A percentile compares a stretch with the other conserved stretches of the same genome.
Conservation (phyloP, 2,113 vertebrate genomes). For the Accipiter virgatus region DNA sequence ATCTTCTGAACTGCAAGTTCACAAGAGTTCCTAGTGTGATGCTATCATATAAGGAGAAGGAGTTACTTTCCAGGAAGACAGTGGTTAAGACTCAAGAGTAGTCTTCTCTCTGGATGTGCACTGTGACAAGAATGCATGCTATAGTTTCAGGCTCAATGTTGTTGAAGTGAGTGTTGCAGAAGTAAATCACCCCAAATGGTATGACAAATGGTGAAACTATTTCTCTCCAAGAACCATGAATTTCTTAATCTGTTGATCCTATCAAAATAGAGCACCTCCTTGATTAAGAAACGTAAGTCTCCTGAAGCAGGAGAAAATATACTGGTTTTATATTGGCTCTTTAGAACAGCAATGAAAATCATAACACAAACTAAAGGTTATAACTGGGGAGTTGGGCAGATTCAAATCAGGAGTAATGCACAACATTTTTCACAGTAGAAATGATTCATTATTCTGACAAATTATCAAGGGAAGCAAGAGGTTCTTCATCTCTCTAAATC, state of each 20-base stretch:
- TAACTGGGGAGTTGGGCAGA: neutral
- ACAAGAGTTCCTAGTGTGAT: neutral
- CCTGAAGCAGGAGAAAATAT: neutral
- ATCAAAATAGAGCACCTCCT: neutral
- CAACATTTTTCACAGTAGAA: constrained; percentile 25
- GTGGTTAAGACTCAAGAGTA: neutral
- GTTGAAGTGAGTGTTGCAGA: neutral
- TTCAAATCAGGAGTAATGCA: neutral
- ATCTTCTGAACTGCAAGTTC: neutral
- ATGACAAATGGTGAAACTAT: neutral
- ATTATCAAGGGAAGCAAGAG: constrained; percentile 22
- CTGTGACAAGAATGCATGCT: neutral
- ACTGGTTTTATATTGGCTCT: neutral
- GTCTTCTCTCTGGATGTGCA: neutral
- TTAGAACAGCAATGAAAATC: neutral
- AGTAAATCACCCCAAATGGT: neutral
- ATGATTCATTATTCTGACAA: constrained; percentile 31
- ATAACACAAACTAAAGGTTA: neutral
- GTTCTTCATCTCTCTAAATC: constrained; percentile 33
- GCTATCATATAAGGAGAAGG: neutral
- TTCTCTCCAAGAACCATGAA: neutral
- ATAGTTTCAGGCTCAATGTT: neutral
- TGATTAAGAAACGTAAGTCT: neutral
- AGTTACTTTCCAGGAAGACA: neutral
- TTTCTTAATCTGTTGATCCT: neutral